These are phyloP conservation scores for Sinopyrophorus schimmeli DNA, from an alignment of 2,888 invertebrate genomes.

Conservation along the genomic window DNA sequence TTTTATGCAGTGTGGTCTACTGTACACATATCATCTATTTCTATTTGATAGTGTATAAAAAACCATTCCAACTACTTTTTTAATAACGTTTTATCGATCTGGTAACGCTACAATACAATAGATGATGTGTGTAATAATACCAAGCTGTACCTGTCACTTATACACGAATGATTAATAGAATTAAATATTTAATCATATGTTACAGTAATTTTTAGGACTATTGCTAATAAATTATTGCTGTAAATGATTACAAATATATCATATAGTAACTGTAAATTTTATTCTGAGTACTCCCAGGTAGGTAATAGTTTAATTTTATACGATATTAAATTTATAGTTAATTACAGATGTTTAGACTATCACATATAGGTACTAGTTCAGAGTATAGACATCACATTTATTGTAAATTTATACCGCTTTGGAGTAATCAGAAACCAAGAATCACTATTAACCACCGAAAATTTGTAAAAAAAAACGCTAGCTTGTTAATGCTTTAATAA, in stretches of 20 bases:
- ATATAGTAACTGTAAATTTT: conserved; percentile 7
- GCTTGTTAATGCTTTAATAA: conserved; percentile 44
- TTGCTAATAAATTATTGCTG: conserved; percentile 33
- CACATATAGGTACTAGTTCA: too few species aligned
- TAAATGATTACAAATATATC: conserved; percentile 31
- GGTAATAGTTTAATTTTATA: too few species aligned
- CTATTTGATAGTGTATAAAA: too few species aligned
- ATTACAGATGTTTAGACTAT: too few species aligned
- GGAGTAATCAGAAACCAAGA: conserved; percentile 5
- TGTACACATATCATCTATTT: conserved; percentile 6
- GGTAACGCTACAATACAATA: too few species aligned
- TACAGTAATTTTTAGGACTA: conserved; percentile 35
- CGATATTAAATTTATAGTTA: too few species aligned
- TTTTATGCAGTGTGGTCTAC: conserved; percentile 18
- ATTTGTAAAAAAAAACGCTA: conserved; percentile 37
- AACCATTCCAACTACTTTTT: too few species aligned
- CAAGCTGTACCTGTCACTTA: conserved; percentile 8
- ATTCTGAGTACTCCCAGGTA: conserved; percentile 13
- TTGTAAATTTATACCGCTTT: not conserved
- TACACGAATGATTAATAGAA: conserved; percentile 23
- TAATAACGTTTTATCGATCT: too few species aligned
- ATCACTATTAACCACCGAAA: conserved; percentile 27
- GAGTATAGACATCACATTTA: too few species aligned
- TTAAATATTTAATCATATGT: conserved; percentile 35
- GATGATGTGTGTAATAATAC: conserved; percentile 4